Base-by-base conservation (phyloP, 2,113 vertebrate species). In the Zosterops japonicus region DNA sequence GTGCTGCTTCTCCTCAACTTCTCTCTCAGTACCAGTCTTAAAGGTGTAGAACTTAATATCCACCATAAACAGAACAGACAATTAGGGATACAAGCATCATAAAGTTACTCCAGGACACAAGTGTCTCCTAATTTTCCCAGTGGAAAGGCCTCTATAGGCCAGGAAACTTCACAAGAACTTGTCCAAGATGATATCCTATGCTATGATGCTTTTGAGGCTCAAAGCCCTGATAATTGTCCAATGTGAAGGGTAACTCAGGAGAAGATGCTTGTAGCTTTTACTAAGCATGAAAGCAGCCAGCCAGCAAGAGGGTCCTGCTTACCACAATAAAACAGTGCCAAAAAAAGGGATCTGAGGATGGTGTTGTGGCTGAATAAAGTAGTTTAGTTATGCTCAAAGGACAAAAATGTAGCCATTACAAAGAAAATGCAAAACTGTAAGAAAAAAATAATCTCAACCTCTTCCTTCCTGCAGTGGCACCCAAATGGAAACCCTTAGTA, bases 131-230 rank as follows among this genome's bases (percentile, higher is more conserved):
- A 79, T 65, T 93, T 87, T 92, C 75, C 79, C 79, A 65, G 50
- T 39, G 36, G 36, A 93, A 82, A 86, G 49, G 59, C 52, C 79
- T 93, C 75, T 33, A 84, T n/a, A 89, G 93, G 90, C 83, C 92
- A 94, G 80, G 69, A 92, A 92, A 83, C 85, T 68, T 92, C 75
- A 60, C 44, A 90, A 93, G 49, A 86, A 19, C 65, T 83, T 93
- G 93, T 83, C 76, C 49, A 80, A 33, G 29, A 74, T 47, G 28
- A 77, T 44, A 70, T 77, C 75, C 85, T 93, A 64, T 27, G 68
- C 47, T 83, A 59, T 44, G 77, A 85, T 47, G 86, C 72, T 80
- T 90, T 2, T 64, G 64, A 95, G 85, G 60, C 69, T 52, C 64
- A 94, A 92, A 95, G 60, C 33, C 69, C 64, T 87, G 60, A 68